Conservation (phyloP, 2,888 invertebrate genomes). For the Meteorus colon region DNA sequence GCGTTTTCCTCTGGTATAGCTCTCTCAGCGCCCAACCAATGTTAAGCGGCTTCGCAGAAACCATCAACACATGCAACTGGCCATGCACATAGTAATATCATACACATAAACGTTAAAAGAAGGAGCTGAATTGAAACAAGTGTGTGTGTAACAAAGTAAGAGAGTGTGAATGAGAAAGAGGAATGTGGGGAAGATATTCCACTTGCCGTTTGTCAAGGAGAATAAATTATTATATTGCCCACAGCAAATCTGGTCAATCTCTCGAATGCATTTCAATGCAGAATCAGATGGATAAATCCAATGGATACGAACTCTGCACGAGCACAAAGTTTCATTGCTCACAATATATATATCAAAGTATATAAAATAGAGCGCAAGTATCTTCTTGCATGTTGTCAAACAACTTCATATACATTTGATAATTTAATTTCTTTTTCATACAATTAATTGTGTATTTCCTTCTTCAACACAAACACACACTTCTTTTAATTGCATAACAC, state of each 20-base stretch:
- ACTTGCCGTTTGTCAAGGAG: constrained; percentile 47
- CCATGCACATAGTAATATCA: neutral
- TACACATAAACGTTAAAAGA: neutral
- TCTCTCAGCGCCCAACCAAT: constrained; percentile 50
- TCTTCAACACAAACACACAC: neutral
- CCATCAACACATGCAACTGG: constrained; percentile 56
- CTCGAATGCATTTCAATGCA: constrained; percentile 56
- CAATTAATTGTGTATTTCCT: neutral
- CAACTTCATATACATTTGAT: neutral
- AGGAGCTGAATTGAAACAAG: too few species aligned
- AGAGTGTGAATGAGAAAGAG: constrained; percentile 25
- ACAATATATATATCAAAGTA: constrained; percentile 1
- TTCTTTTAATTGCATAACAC: neutral
- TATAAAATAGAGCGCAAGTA: neutral
- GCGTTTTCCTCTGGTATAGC: constrained; percentile 62
- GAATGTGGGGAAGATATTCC: constrained; percentile 29
- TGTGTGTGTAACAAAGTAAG: neutral
- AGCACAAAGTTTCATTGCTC: neutral
- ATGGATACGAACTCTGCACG: neutral
- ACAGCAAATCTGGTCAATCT: constrained; percentile 64
- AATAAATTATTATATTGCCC: constrained; percentile 64
- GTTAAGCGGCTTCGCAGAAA: constrained; percentile 67
- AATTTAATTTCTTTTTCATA: neutral
- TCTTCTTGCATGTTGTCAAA: neutral
- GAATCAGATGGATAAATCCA: neutral